A percentile compares a stretch with the other conserved stretches of the same genome.
These are phyloP conservation scores for Drosophila takahashii DNA, from an alignment of 1,140 invertebrate genomes.

Conservation along the genomic window DNA sequence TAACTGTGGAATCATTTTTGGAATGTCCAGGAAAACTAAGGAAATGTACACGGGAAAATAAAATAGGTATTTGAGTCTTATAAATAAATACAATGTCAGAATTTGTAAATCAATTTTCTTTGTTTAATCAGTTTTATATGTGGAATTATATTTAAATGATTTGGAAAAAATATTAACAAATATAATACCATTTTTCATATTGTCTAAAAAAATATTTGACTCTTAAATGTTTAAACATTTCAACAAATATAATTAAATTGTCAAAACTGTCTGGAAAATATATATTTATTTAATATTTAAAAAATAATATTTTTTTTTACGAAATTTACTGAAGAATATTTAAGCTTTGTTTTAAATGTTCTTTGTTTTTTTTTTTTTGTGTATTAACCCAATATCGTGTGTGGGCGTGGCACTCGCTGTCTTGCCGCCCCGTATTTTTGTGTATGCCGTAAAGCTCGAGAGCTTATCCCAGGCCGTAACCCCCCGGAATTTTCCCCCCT, in stretches of 20 bases:
- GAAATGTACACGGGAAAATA: background rate
- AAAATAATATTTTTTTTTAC: background rate
- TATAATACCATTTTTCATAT: no score
- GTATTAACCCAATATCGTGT: conserved; percentile 13
- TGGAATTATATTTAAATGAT: no score
- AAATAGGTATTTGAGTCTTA: background rate
- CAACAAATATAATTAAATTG: no score
- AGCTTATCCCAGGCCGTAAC: conserved; percentile 34
- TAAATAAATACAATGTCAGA: no score
- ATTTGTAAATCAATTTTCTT: no score
- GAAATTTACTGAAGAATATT: background rate
- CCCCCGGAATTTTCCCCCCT: conserved; percentile 1
- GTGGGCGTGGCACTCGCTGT: conserved; percentile 30
- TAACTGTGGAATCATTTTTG: conserved; percentile 9
- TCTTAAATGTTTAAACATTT: no score
- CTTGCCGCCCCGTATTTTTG: conserved; percentile 28
- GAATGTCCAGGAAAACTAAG: conserved; percentile 8
- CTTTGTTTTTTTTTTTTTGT: background rate
- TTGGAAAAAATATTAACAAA: no score
- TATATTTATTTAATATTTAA: no score
- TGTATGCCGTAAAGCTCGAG: conserved; percentile 41
- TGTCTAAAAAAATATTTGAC: no score
- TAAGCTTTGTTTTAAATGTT: background rate
- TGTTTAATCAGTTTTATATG: no score
- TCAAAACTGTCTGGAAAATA: no score